These are phyloP conservation scores for Lepilemur ruficaudatus DNA, from an alignment of 2,797 vertebrate genomes.

Conservation along the genomic window DNA sequence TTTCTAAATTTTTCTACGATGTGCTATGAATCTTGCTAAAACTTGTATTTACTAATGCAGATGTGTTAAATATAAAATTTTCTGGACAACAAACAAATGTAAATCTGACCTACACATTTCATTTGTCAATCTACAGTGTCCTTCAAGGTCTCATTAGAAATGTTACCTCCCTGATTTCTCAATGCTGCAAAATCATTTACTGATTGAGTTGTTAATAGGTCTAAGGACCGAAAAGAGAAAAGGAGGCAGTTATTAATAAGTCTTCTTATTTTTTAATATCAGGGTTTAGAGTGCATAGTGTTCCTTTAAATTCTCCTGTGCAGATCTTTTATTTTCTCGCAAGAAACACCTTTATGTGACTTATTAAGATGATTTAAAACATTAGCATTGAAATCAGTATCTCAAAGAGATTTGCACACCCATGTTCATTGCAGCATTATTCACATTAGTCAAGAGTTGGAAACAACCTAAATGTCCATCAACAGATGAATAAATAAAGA, in stretches of 20 bases:
- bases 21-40: neutral
- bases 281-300: neutral
- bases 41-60: neutral
- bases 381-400: neutral
- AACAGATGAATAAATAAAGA: neutral
- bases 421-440: neutral
- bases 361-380: neutral
- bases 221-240: neutral
- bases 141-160: neutral
- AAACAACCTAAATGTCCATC: neutral
- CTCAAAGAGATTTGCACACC: neutral
- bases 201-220: neutral
- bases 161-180: neutral
- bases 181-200: neutral
- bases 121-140: neutral
- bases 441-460: neutral
- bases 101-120: neutral
- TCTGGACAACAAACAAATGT: neutral
- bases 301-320: neutral
- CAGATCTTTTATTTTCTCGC: neutral
- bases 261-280: neutral
- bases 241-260: neutral
- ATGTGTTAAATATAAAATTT: neutral
- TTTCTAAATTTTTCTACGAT: neutral
- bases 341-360: neutral